Evolutionary conservation across 2,113 vertebrate species (phyloP).

Genomic region (Nothoprocta pentlandii): DNA sequence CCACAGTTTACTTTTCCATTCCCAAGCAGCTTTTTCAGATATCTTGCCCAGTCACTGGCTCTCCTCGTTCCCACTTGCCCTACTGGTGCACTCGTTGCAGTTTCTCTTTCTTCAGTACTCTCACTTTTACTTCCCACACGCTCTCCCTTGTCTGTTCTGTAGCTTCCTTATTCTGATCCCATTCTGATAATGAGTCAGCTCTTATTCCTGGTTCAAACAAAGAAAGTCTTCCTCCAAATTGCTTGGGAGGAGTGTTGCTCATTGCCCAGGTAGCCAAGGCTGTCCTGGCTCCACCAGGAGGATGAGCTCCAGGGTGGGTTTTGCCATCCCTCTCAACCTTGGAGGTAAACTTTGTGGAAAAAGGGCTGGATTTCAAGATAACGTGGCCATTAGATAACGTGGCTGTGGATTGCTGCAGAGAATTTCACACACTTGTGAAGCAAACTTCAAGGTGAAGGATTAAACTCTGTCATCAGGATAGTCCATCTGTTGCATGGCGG

Average conservation of each 20-base stretch:
- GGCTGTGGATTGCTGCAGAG: neutral
- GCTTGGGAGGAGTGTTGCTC: neutral
- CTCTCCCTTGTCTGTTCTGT: neutral
- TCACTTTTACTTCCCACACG: neutral
- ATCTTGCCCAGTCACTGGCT: neutral
- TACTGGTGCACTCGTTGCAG: neutral
- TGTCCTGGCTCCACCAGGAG: neutral
- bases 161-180: neutral
- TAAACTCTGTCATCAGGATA: neutral
- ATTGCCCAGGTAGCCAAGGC: neutral
- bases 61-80: neutral
- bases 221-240: accelerated
- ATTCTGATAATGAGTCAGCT: neutral
- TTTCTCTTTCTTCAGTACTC: neutral
- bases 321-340: neutral
- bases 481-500: neutral
- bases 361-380: neutral
- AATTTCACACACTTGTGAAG: neutral
- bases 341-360: neutral
- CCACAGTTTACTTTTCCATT: neutral
- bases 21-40: neutral
- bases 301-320: neutral
- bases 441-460: neutral
- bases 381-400: neutral
- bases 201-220: neutral